Evolutionary conservation across 1,140 invertebrate genomes (phyloP).

Genomic region (Meloidogyne floridensis): DNA sequence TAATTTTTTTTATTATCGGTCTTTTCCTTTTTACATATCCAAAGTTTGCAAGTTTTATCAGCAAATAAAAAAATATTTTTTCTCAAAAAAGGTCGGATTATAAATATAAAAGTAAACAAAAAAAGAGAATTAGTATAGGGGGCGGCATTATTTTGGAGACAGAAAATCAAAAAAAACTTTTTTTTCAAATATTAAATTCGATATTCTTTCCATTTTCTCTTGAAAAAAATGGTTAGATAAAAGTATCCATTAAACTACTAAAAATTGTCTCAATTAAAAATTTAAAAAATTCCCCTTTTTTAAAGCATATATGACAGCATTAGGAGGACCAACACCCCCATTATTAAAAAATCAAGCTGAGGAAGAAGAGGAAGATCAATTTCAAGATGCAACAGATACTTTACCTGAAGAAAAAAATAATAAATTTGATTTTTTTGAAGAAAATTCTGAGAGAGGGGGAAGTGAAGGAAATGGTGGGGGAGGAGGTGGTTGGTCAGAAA

Average conservation of each 20-base stretch:
- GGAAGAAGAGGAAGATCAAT: slow-evolving; percentile 84
- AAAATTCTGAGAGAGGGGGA: background rate
- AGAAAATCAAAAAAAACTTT: no score
- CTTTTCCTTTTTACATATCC: no score
- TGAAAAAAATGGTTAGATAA: no score
- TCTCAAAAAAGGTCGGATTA: no score
- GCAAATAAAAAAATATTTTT: no score
- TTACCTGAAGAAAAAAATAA: slow-evolving; percentile 23
- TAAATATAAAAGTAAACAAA: no score
- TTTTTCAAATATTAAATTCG: no score
- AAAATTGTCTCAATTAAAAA: background rate
- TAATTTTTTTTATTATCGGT: background rate
- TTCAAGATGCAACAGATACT: slow-evolving; percentile 77
- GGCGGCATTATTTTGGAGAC: no score
- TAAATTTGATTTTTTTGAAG: background rate
- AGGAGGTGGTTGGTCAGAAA: background rate
- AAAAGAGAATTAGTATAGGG: no score
- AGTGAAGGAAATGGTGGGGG: background rate
- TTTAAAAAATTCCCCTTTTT: background rate
- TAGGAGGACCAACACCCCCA: background rate
- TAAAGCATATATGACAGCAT: slow-evolving; percentile 30
- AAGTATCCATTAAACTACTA: background rate
- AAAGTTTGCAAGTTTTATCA: no score
- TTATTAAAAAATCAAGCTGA: slow-evolving; percentile 77
- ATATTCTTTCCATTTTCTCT: no score